Evolutionary conservation across 2,888 invertebrate species (phyloP).

Genomic region (Pandemis corylana): DNA sequence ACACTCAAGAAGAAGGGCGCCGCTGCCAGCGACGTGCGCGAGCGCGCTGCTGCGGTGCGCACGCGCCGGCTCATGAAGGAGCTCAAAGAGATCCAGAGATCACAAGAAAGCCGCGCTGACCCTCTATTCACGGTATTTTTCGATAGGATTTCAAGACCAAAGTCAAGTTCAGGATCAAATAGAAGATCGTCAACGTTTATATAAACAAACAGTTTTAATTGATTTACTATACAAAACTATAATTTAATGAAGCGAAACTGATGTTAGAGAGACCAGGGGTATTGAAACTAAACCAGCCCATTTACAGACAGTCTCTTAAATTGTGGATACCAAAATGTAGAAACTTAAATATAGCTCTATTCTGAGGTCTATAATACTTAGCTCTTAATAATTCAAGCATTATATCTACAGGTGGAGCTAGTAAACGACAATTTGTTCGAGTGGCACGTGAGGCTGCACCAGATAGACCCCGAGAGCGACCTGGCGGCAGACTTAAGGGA

Average conservation of each 20-base stretch:
- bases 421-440: constrained; percentile 95
- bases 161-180: too few species aligned
- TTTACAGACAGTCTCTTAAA: too few species aligned
- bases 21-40: constrained; percentile 71
- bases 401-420: constrained; percentile 86
- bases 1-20: constrained; percentile 78
- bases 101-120: constrained; percentile 88
- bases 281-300: too few species aligned
- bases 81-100: constrained; percentile 90
- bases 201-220: too few species aligned
- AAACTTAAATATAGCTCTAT: too few species aligned
- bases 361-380: too few species aligned
- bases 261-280: too few species aligned
- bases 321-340: too few species aligned
- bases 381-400: neutral
- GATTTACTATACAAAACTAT: too few species aligned
- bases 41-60: constrained; percentile 84
- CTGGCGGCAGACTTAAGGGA: constrained; percentile 93
- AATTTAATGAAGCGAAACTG: too few species aligned
- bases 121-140: constrained; percentile 88
- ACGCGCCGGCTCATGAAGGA: constrained; percentile 94
- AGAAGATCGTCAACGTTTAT: too few species aligned
- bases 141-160: too few species aligned
- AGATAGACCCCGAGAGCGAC: constrained; percentile 93
- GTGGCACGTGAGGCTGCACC: constrained; percentile 93